Base-by-base conservation (phyloP, 1,140 invertebrate genomes). In the Heliconius nattereri region DNA sequence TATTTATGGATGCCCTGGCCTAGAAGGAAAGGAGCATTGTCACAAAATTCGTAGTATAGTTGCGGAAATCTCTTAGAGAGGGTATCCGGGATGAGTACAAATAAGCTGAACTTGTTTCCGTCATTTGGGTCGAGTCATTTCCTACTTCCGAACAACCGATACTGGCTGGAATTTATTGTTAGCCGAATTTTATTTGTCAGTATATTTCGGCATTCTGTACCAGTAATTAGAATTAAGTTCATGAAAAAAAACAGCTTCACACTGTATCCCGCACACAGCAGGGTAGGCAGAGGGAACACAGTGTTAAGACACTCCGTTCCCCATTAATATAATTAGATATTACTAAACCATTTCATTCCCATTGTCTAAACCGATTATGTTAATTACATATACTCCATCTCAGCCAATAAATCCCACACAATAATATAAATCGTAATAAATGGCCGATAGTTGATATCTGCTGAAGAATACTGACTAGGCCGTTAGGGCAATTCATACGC, bases 21-120 rank as follows among this genome's bases (percentile, higher is more conserved):
- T 78, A 32, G 72, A 72, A 70, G 79, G 73, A 81, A 81, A 66
- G 76, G 40, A 45, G 76, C 60, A 77, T 78, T 81, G 73, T 81
- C 54, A 81, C 76, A 45, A 70, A 79, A 78, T 84, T 79, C 73
- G 71, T 73, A 80, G 78, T 81, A 73, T 83, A 83, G 82, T 79
- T 75, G 80, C 84, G 84, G 82, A 85, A 81, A 85, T 82, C 82
- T 83, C 78, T 85, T 82, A 83, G 82, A 81, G 81, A 78, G 79
- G 78, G 78, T 82, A 81, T 85, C 84, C 84, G 84, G 82, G 82
- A 83, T 81, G 84, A 78, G 83, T 79, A 87, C 84, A 87, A 89
- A 88, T 88, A 88, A 89, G 87, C 86, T 89, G 83, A 87, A 86
- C 85, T 85, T 83, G 87, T 86, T 90, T 90, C 89, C 87, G 87